A percentile compares a stretch with the other conserved stretches of the same genome.
These are phyloP conservation scores for Anolis sagrei DNA, from an alignment of 2,113 vertebrate species.

Conservation along the genomic window DNA sequence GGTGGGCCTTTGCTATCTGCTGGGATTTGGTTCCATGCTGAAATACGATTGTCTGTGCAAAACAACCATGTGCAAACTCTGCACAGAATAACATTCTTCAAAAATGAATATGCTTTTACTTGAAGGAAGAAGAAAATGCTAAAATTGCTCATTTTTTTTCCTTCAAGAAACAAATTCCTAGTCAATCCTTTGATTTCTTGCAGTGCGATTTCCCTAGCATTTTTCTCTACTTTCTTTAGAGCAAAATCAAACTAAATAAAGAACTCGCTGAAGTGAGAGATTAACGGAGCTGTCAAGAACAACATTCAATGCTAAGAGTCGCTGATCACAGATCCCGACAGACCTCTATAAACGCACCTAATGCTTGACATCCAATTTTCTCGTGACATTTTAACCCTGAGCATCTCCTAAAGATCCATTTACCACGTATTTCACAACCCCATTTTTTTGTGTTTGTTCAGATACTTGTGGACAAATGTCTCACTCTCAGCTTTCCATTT, in stretches of 20 bases:
- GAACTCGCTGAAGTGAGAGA: constrained; percentile 47
- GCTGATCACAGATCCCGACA: constrained; percentile 9
- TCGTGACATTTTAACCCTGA: neutral
- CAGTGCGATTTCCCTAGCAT: neutral
- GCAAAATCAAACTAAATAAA: constrained; percentile 46
- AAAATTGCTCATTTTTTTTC: too few species aligned
- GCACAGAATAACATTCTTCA: too few species aligned
- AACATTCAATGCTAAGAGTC: constrained; percentile 25
- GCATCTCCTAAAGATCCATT: neutral
- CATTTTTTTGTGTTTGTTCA: neutral
- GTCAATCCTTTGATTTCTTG: neutral
- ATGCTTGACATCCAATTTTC: neutral
- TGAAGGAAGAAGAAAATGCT: too few species aligned
- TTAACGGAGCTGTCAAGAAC: constrained; percentile 50
- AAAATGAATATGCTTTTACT: too few species aligned
- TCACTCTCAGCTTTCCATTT: neutral
- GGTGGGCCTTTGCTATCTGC: too few species aligned
- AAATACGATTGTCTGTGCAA: too few species aligned
- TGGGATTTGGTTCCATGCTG: too few species aligned
- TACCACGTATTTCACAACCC: neutral
- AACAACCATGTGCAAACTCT: too few species aligned
- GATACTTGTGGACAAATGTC: neutral
- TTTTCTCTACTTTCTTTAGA: constrained; percentile 33
- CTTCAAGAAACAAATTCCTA: neutral
- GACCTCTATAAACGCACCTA: constrained; percentile 5